Percentiles rank a stretch among this genome's conserved stretches.
These are phyloP conservation scores for Drosophila flavopinicola DNA, from an alignment of 2,888 invertebrate species.

Conservation along the genomic window DNA sequence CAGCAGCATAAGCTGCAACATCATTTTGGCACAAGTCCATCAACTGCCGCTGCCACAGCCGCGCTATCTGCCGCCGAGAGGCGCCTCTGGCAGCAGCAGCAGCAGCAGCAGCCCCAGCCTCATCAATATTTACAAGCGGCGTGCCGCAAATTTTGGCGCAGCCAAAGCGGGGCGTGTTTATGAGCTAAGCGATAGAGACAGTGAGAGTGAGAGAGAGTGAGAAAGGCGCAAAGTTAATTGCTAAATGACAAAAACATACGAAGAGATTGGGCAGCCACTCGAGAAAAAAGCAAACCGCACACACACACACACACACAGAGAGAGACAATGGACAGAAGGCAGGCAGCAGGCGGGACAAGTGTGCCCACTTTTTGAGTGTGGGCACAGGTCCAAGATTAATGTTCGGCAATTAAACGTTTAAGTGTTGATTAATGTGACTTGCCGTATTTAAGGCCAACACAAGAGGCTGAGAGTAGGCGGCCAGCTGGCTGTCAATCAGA, in stretches of 20 bases:
- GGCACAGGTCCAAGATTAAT: conserved; percentile 63
- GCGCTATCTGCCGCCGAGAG: conserved; percentile 3
- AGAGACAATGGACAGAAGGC: conserved; percentile 53
- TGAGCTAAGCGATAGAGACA: conserved; percentile 12
- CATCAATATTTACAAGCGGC: conserved; percentile 80
- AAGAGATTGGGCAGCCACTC: conserved; percentile 17
- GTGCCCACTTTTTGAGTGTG: conserved; percentile 14
- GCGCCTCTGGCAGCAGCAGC: conserved; percentile 23
- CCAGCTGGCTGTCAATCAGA: conserved; percentile 62
- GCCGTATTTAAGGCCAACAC: conserved; percentile 47
- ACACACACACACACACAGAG: conserved; percentile 5
- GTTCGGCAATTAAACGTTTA: conserved; percentile 78
- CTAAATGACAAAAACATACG: conserved; percentile 76
- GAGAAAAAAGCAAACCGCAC: conserved; percentile 31
- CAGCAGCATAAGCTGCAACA: conserved; percentile 76
- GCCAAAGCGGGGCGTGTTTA: conserved; percentile 42
- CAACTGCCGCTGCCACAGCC: conserved; percentile 47
- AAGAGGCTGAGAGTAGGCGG: conserved; percentile 7
- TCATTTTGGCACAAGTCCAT: conserved; percentile 80
- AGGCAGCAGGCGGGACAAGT: conserved; percentile 26
- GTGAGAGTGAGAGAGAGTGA: background rate
- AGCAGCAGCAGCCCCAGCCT: conserved; percentile 49
- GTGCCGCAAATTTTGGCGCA: conserved; percentile 72
- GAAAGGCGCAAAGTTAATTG: conserved; percentile 71
- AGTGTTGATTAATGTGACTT: conserved; percentile 80